Evolutionary conservation across 1,140 invertebrate species (phyloP).

Genomic region (Saccostrea cuccullata): DNA sequence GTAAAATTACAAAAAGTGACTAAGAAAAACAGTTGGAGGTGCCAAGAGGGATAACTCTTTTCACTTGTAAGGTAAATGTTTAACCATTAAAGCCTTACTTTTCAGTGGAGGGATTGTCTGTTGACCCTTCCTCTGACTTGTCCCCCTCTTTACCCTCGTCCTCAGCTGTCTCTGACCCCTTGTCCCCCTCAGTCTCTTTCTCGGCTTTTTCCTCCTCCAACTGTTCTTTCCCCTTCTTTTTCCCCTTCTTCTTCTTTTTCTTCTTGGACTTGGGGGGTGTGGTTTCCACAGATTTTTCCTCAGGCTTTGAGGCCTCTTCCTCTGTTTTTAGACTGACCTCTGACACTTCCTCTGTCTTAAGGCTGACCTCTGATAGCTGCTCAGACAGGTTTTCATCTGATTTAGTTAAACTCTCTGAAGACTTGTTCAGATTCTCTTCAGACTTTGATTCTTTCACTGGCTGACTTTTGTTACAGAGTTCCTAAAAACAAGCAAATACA

Average conservation of each 20-base stretch:
- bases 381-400: conserved; percentile 49
- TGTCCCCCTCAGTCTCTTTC: conserved; percentile 71
- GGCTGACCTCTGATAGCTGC: background rate
- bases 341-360: background rate
- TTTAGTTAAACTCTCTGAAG: conserved; percentile 28
- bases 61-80: no score
- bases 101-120: conserved; percentile 39
- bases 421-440: background rate
- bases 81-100: conserved; percentile 14
- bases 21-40: no score
- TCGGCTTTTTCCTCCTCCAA: conserved; percentile 81
- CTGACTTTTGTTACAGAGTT: conserved; percentile 32
- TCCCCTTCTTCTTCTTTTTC: conserved; percentile 62
- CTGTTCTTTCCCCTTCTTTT: conserved; percentile 78
- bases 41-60: no score
- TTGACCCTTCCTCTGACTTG: background rate
- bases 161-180: conserved; percentile 42
- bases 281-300: conserved; percentile 42
- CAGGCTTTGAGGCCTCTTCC: conserved; percentile 41
- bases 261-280: conserved; percentile 60
- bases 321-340: background rate
- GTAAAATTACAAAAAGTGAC: no score
- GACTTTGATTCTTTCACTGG: background rate
- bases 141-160: conserved; percentile 57
- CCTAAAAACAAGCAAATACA: background rate